A percentile compares a stretch with the other conserved stretches of the same genome.
Evolutionary conservation across 2,113 vertebrate species (phyloP).

Genomic region (Cyphotilapia sp.): DNA sequence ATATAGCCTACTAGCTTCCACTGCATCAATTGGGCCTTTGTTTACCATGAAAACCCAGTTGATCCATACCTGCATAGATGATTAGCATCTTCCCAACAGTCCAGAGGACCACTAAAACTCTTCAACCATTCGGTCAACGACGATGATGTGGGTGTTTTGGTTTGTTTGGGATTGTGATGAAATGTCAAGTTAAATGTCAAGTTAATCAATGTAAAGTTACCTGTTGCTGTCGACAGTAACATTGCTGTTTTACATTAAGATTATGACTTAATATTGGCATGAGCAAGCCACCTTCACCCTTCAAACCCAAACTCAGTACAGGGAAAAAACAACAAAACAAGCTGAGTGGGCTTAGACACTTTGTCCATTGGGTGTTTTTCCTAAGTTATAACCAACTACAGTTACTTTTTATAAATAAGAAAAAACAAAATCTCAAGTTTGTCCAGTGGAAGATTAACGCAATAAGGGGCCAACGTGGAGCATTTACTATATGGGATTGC

Average conservation of each 20-base stretch:
- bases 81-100: neutral
- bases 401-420: neutral
- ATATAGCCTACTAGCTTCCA: neutral
- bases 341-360: neutral
- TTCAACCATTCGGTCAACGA: neutral
- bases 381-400: neutral
- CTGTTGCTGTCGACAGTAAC: neutral
- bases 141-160: neutral
- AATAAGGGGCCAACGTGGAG: neutral
- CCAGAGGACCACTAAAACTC: neutral
- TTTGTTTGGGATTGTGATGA: neutral
- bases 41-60: neutral
- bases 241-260: neutral
- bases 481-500: neutral
- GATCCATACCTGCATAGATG: neutral
- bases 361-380: neutral
- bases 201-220: neutral
- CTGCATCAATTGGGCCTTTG: neutral
- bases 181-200: neutral
- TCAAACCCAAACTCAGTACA: neutral
- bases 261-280: neutral
- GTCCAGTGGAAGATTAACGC: neutral
- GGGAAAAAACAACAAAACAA: neutral
- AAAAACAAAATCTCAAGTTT: neutral
- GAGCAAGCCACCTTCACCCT: neutral